Evolutionary conservation across 2,113 vertebrate species (phyloP), one percentile per base, ranked within the genome.

Genomic region (Chionis minor): DNA sequence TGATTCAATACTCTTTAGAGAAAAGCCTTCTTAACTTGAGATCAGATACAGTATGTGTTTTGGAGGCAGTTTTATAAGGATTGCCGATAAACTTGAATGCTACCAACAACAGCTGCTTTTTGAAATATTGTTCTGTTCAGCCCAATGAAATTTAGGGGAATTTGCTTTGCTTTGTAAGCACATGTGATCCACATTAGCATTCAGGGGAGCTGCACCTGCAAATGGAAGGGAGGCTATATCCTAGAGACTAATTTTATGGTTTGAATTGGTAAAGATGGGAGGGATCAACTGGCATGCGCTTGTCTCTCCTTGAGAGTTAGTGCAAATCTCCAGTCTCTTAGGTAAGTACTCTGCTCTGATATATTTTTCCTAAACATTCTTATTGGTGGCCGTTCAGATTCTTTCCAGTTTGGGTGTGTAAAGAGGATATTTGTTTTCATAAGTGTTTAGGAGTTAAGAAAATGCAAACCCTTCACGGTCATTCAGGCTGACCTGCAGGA

Each of bases 1-100:
- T 97, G 96, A 98, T 98, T 97, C 96, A 97, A 70, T 89, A 93
- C 75, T 75, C 72, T 80, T 92, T 92, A 92, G 95, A 98, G 95
- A 97, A 97, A 98, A 97, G 90, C 71, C 81, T 97, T 96, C 86
- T 97, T 97, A 96, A 97, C 92, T 97, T 92, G 95, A 97, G 87
- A 97, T 97, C 92, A 96, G 96, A 95, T 92, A 96, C 74, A 95
- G 89, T 96, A 81, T 84, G 93, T 95, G 94, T 86, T 93, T 96
- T 95, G 88, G 93, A 95, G 94, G 55, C 73, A 95, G 49, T 94
- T 98, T 88, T 95, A 73, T 92, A 97, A 97, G 92, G 93, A 75
- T 65, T 96, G 81, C 81, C 83, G 75, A 97, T 97, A 97, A 97
- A 97, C 86, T 92, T 93, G 81, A 97, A 91, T 3, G 14, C 91